These are phyloP conservation scores for Peromyscus californicus DNA, from an alignment of 2,113 vertebrate genomes.

Conservation along the genomic window DNA sequence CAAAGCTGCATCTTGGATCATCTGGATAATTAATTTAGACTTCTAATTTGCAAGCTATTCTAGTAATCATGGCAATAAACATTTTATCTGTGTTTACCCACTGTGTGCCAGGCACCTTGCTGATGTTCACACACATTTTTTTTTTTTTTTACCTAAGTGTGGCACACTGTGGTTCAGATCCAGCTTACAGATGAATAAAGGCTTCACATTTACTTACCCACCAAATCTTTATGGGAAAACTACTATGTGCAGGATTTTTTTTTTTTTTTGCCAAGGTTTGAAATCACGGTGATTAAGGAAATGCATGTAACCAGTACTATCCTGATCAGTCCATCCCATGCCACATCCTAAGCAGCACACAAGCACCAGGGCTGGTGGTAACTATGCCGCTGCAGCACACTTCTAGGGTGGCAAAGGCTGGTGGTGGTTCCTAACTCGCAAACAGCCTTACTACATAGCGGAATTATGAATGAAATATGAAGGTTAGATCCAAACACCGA, in stretches of 20 bases:
- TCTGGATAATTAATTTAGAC: constrained; percentile 66
- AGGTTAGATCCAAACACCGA: not conserved
- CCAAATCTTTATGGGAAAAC: not conserved
- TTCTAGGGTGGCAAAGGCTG: not conserved
- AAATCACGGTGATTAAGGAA: not conserved
- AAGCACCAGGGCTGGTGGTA: no score
- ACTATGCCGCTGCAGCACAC: not conserved
- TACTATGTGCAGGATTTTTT: not conserved
- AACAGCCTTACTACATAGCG: not conserved
- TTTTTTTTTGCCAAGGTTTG: not conserved
- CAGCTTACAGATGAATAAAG: not conserved
- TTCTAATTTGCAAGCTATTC: constrained; percentile 55
- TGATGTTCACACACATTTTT: not conserved
- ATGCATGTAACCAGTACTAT: no score
- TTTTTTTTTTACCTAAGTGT: not conserved
- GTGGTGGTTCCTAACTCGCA: not conserved
- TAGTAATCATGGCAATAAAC: constrained; percentile 39
- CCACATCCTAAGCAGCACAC: not conserved
- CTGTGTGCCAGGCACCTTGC: not conserved
- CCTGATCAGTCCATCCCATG: not conserved
- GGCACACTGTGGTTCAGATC: not conserved
- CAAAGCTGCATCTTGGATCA: constrained; percentile 60
- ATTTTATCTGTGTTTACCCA: constrained; percentile 26
- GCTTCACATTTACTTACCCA: not conserved
- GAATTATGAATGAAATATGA: not conserved